Evolutionary conservation across 2,113 vertebrate species (phyloP).

Genomic region (Pseudolaguvia tuberculata): DNA sequence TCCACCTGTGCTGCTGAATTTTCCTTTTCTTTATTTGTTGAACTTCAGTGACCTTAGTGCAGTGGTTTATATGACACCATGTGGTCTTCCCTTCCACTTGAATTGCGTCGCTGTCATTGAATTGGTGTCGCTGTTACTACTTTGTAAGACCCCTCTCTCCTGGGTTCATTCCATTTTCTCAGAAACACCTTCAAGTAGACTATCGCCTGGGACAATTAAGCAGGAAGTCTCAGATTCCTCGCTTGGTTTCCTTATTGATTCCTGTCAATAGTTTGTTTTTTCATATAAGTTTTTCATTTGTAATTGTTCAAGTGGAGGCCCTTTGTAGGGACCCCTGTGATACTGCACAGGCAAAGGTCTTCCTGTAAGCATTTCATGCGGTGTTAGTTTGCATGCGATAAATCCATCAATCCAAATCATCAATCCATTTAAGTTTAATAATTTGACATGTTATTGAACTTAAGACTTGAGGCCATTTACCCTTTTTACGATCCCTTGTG

Average conservation of each 20-base stretch:
- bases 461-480: not conserved
- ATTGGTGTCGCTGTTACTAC: not conserved
- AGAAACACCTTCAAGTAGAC: not conserved
- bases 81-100: slow-evolving; percentile 15
- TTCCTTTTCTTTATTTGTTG: not conserved
- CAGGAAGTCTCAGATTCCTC: rapidly evolving
- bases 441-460: not conserved
- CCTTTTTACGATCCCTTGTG: not conserved
- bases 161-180: not conserved
- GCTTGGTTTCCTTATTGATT: not conserved
- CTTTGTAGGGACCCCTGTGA: not conserved
- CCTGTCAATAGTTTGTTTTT: not conserved
- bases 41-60: not conserved
- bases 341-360: not conserved
- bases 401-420: not conserved
- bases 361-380: not conserved
- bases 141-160: not conserved
- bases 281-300: not conserved
- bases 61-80: slow-evolving; percentile 23
- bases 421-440: not conserved
- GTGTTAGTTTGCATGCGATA: not conserved
- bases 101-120: too few species aligned
- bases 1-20: not conserved
- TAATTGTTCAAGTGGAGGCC: not conserved
- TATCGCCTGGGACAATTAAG: not conserved